phyloP scores from a whole-genome alignment of 2,888 invertebrate genomes.

The Eulithis testata region DNA sequence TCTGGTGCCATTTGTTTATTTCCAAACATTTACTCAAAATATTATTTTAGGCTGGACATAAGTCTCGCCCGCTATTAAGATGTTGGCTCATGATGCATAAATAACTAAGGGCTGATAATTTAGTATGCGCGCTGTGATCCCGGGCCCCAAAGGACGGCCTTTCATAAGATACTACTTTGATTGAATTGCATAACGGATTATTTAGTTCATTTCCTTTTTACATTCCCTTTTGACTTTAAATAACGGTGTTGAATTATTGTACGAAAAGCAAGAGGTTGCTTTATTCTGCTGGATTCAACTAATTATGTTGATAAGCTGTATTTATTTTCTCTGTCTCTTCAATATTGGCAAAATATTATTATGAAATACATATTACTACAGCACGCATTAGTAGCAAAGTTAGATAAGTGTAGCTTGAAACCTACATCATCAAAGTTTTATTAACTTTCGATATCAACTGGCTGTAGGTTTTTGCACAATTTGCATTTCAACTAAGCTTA shows the following conservation, averaged over 20 bases:
- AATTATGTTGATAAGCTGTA: background rate
- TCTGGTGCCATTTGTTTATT: constrained; percentile 73
- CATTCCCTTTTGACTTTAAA: constrained; percentile 46
- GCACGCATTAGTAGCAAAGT: no score
- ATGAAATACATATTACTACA: no score
- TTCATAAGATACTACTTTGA: constrained; percentile 69
- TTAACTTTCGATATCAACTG: constrained; percentile 26
- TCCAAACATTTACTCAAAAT: constrained; percentile 82
- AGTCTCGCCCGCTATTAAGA: constrained; percentile 79
- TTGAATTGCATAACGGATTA: constrained; percentile 75
- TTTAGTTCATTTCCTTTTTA: constrained; percentile 65
- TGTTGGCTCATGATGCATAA: constrained; percentile 82
- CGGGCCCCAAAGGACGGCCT: constrained; percentile 53
- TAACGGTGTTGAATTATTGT: constrained; percentile 34
- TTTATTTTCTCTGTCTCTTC: background rate
- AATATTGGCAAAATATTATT: no score
- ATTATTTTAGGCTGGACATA: constrained; percentile 83
- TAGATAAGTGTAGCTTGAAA: background rate
- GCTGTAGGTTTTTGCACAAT: constrained; percentile 35
- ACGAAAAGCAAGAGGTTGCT: constrained; percentile 9
- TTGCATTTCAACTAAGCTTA: constrained; percentile 46
- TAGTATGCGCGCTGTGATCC: constrained; percentile 79
- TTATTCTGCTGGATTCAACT: constrained; percentile 8
- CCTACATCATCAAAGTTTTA: constrained; percentile 2
- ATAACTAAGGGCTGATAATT: constrained; percentile 80